These are phyloP conservation scores for Mythimna vitellina DNA, from an alignment of 2,888 invertebrate genomes.

Conservation along the genomic window DNA sequence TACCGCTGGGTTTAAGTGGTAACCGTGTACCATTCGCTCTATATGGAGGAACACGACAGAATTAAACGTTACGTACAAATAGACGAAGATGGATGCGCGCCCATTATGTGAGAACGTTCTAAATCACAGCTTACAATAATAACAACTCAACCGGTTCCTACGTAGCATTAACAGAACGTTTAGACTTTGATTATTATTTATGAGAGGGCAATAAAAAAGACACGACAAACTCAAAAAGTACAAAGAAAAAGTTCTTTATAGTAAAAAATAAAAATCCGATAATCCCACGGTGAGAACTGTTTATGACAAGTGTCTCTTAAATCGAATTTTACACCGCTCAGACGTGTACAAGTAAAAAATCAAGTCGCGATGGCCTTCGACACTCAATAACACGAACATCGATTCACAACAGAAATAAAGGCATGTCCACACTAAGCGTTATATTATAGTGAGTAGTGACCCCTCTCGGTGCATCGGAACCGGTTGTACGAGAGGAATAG, in stretches of 20 bases:
- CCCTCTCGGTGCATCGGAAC: conserved; percentile 77
- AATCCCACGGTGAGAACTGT: conserved; percentile 64
- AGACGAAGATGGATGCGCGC: conserved; percentile 65
- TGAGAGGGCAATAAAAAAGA: conserved; percentile 46
- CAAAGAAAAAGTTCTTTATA: conserved; percentile 53
- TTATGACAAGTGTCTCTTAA: conserved; percentile 65
- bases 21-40: conserved; percentile 65
- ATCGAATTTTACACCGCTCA: conserved; percentile 64
- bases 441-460: conserved; percentile 74
- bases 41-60: conserved; percentile 61
- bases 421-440: conserved; percentile 76
- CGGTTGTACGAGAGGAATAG: conserved; percentile 83
- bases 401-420: conserved; percentile 70
- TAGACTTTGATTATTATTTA: conserved; percentile 61
- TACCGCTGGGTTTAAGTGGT: conserved; percentile 73
- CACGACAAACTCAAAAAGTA: conserved; percentile 52
- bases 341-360: conserved; percentile 61
- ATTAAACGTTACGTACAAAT: conserved; percentile 65
- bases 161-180: conserved; percentile 52
- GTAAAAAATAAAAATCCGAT: conserved; percentile 46
- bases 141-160: conserved; percentile 52
- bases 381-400: conserved; percentile 63
- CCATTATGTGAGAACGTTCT: conserved; percentile 58
- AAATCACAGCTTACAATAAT: conserved; percentile 62
- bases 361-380: conserved; percentile 59